These are phyloP conservation scores for Genyomyrus donnyi DNA, from an alignment of 2,113 vertebrate genomes.

Conservation along the genomic window DNA sequence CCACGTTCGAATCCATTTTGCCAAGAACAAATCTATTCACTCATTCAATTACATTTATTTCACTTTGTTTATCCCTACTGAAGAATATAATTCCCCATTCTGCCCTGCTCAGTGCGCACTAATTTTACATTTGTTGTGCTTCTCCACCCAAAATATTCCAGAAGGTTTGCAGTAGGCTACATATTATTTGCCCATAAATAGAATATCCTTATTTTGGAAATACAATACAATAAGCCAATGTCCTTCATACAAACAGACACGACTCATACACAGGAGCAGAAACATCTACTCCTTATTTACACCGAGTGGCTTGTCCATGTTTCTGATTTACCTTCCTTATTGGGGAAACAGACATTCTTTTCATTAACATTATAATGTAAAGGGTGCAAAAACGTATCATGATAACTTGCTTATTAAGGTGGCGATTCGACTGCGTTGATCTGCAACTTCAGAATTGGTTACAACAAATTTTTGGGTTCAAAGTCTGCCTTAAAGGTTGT, in stretches of 20 bases:
- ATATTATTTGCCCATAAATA: background rate
- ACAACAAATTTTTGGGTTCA: background rate
- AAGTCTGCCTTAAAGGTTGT: background rate
- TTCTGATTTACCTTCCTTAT: background rate
- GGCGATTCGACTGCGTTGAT: background rate
- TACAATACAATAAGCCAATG: background rate
- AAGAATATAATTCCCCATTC: background rate
- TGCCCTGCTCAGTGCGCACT: background rate
- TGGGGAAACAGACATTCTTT: background rate
- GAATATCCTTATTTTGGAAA: background rate
- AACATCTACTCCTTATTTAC: background rate
- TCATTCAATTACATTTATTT: background rate
- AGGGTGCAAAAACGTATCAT: background rate
- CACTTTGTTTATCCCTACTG: background rate
- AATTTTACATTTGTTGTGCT: background rate
- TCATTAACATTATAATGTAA: background rate
- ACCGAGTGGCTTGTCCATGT: too few species aligned
- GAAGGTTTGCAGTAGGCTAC: background rate
- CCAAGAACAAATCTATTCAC: background rate
- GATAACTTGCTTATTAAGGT: background rate
- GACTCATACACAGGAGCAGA: background rate
- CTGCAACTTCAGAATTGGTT: background rate
- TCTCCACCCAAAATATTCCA: background rate
- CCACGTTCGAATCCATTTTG: background rate
- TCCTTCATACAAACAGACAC: background rate